Conservation (phyloP, 2,797 vertebrate species). For the Microctenopoma steveboyesi region DNA sequence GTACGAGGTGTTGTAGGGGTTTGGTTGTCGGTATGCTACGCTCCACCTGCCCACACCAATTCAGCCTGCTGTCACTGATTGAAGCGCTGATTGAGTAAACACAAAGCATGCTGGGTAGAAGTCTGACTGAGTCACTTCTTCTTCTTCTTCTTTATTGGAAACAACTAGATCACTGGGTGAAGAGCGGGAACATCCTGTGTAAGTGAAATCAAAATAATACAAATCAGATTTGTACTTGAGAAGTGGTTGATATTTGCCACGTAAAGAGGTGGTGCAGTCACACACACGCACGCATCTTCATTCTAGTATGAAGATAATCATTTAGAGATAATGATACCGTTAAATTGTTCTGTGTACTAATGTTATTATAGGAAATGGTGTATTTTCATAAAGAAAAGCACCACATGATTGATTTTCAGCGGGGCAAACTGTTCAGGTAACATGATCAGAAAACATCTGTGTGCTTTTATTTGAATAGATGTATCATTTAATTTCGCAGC, state of each 20-base stretch:
- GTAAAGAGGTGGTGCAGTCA: constrained; percentile 8
- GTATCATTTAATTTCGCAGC: neutral
- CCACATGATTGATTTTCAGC: neutral
- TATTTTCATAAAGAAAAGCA: constrained; percentile 37
- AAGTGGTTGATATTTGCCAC: neutral
- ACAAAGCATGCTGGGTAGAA: constrained; percentile 68
- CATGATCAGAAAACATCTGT: too few relatives aligned
- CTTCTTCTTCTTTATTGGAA: constrained; percentile 29
- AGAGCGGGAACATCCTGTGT: constrained; percentile 35
- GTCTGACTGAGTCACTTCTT: constrained; percentile 20
- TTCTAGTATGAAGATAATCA: constrained; percentile 30
- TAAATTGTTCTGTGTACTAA: constrained; percentile 5
- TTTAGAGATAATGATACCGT: constrained; percentile 18
- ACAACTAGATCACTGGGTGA: constrained; percentile 46
- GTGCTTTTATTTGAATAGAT: neutral
- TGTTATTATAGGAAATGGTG: constrained; percentile 4
- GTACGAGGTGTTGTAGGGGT: neutral
- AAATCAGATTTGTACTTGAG: constrained; percentile 13
- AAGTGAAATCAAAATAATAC: constrained; percentile 1
- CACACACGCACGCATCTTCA: neutral
- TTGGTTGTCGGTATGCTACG: constrained; percentile 29
- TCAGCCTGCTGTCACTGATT: constrained; percentile 56
- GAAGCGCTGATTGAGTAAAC: constrained; percentile 61
- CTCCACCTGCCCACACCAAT: constrained; percentile 21
- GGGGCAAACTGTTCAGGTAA: neutral